A percentile compares a stretch with the other conserved stretches of the same genome.
Evolutionary conservation across 2,888 invertebrate species (phyloP).

Genomic region (Tipula confusa): DNA sequence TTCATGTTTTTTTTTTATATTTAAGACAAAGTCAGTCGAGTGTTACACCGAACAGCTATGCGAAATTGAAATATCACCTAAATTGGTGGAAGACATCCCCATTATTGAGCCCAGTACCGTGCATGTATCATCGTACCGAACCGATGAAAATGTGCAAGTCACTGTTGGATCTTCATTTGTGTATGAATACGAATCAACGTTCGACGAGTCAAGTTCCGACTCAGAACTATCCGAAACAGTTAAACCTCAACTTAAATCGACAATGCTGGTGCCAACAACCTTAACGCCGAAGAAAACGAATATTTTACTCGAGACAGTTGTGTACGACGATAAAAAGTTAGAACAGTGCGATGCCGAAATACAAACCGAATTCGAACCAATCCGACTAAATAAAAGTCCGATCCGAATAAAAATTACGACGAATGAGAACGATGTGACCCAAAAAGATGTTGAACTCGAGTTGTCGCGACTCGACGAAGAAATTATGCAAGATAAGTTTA

Average conservation of each 20-base stretch:
- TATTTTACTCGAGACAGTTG: background rate
- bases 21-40: background rate
- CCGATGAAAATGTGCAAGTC: background rate
- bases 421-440: background rate
- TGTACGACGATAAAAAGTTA: background rate
- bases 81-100: too few species aligned
- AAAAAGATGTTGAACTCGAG: background rate
- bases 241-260: background rate
- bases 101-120: background rate
- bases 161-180: background rate
- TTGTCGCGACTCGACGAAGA: background rate
- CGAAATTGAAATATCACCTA: background rate
- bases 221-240: background rate
- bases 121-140: background rate
- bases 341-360: background rate
- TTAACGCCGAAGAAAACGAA: background rate
- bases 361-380: background rate
- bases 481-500: background rate
- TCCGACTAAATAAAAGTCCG: background rate
- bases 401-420: background rate
- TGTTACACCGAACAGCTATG: background rate
- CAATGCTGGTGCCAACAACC: background rate
- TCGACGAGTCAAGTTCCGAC: background rate
- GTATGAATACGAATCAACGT: background rate
- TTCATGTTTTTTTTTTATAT: background rate